A percentile compares a stretch with the other conserved stretches of the same genome.
These are phyloP conservation scores for Arothron firmamentum DNA, from an alignment of 2,113 vertebrate species.

Conservation along the genomic window DNA sequence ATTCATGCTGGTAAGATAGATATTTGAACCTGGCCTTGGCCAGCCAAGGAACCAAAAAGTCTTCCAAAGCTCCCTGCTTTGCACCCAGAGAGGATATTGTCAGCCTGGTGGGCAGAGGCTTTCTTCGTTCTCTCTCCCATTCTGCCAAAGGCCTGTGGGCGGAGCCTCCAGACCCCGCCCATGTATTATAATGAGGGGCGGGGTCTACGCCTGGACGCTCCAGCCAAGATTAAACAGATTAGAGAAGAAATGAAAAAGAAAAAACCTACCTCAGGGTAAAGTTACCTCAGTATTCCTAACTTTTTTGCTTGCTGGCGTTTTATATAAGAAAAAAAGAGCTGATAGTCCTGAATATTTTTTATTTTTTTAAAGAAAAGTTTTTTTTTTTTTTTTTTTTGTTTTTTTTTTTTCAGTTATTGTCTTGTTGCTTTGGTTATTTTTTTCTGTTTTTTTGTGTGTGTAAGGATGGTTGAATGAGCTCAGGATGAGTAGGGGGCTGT, in stretches of 20 bases:
- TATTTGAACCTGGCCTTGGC: conserved; percentile 7
- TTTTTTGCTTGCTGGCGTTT: conserved; percentile 80
- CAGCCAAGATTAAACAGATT: conserved; percentile 74
- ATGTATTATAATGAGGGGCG: conserved; percentile 60
- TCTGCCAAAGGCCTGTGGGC: conserved; percentile 67
- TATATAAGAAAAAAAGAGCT: conserved; percentile 79
- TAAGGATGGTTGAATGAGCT: conserved; percentile 74
- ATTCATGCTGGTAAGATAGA: not conserved
- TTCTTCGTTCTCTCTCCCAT: conserved; percentile 65
- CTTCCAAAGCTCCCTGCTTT: conserved; percentile 48
- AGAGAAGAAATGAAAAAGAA: conserved; percentile 70
- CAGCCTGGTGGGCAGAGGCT: conserved; percentile 53
- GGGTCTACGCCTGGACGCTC: conserved; percentile 59
- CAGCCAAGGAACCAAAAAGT: conserved; percentile 24
- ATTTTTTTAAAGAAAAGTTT: conserved; percentile 90
- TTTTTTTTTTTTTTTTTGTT: conserved; percentile 67
- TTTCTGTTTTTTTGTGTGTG: conserved; percentile 67
- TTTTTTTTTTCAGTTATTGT: conserved; percentile 66
- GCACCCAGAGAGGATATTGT: conserved; percentile 48
- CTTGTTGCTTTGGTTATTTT: conserved; percentile 73
- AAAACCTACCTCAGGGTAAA: conserved; percentile 93
- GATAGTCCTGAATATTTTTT: conserved; percentile 97
- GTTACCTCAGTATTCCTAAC: conserved; percentile 91
- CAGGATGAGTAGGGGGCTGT: conserved; percentile 67
- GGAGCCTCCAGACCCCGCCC: conserved; percentile 64